Conservation (phyloP, 2,113 vertebrate species). For the Periophthalmodon schlosseri region DNA sequence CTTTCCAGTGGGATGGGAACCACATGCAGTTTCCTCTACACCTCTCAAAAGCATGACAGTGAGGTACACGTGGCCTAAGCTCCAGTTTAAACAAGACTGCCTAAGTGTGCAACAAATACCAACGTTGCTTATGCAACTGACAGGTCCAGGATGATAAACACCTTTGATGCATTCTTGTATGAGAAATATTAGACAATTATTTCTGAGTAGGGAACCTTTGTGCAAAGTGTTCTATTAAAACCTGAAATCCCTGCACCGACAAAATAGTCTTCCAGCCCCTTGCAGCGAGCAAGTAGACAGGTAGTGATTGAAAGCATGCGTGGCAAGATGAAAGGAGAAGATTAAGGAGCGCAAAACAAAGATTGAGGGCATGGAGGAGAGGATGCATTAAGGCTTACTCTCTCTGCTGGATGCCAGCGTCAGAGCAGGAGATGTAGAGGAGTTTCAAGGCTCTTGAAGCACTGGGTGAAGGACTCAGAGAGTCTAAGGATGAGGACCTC, state of each 20-base stretch:
- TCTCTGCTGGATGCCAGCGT: slow-evolving; percentile 72
- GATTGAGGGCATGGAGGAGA: slow-evolving; percentile 6
- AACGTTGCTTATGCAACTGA: slow-evolving; percentile 27
- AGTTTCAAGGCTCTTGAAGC: slow-evolving; percentile 83
- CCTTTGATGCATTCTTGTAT: slow-evolving; percentile 44
- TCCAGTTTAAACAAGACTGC: slow-evolving; percentile 44
- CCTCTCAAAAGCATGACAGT: slow-evolving; percentile 47
- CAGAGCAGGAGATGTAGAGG: slow-evolving; percentile 84
- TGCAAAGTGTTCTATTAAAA: slow-evolving; percentile 33
- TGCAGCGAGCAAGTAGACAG: slow-evolving; percentile 20
- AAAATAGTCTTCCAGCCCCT: slow-evolving; percentile 39
- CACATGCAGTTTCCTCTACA: slow-evolving; percentile 51
- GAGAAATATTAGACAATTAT: slow-evolving; percentile 48
- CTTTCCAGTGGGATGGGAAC: slow-evolving; percentile 48
- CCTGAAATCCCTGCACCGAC: slow-evolving; percentile 34
- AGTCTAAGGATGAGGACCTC: slow-evolving; percentile 62
- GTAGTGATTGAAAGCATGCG: slow-evolving; percentile 35
- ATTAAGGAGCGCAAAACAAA: slow-evolving; percentile 48
- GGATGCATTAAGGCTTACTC: slow-evolving; percentile 80
- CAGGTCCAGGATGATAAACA: slow-evolving; percentile 29
- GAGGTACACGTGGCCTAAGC: slow-evolving; percentile 31
- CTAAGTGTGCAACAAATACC: slow-evolving; percentile 20
- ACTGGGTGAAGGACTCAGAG: slow-evolving; percentile 53
- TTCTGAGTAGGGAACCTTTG: slow-evolving; percentile 18
- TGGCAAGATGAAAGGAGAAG: slow-evolving; percentile 52